Base-by-base conservation (phyloP, 2,113 vertebrate species). In the Ophiodon elongatus region DNA sequence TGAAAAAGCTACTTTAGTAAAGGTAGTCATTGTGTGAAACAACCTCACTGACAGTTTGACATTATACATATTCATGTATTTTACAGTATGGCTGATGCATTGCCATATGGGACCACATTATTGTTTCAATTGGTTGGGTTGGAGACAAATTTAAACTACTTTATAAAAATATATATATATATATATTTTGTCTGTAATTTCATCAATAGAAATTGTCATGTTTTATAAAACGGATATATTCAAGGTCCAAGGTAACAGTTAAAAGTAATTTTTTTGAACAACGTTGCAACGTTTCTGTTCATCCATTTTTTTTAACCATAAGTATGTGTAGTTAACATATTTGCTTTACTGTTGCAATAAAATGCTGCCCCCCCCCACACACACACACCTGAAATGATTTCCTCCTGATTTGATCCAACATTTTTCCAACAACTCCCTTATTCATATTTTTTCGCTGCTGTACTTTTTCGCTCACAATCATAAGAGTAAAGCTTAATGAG, bases 401-500 rank as follows among this genome's bases (percentile, higher is more conserved):
- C 29, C 43, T 50, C 27, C 27, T 75, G 31, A 65, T 65, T 83
- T 35, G 23, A 35, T 70, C 41, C 17, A 37, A 43, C 41, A 50
- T 50, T 59, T 80, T 77, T 69, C 63, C 23, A 62, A 31, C 52
- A 63, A 52, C 39, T 84, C 70, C 27, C 76, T 43, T 65, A 56
- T 71, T 72, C 65, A 29, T 73, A 21, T 73, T 81, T 77, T 65
- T 62, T 77, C 80, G 60, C 64, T 65, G 56, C 76, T 65, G 66
- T 82, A 72, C 62, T 78, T 70, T 68, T 65, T 88, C 4, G 1
- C 25, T 71, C 60, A 7, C 64, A 80, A 78, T 84, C 59, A 89
- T 89, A 80, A 83, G 80, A 90, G 87, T 80, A 77, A 81, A 89
- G 90, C 86, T 84, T 54, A 87, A 88, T 76, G 66, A 90, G 89